A percentile compares a stretch with the other conserved stretches of the same genome.
phyloP scores from a whole-genome alignment of 2,888 invertebrate genomes.

The Timema podura region DNA sequence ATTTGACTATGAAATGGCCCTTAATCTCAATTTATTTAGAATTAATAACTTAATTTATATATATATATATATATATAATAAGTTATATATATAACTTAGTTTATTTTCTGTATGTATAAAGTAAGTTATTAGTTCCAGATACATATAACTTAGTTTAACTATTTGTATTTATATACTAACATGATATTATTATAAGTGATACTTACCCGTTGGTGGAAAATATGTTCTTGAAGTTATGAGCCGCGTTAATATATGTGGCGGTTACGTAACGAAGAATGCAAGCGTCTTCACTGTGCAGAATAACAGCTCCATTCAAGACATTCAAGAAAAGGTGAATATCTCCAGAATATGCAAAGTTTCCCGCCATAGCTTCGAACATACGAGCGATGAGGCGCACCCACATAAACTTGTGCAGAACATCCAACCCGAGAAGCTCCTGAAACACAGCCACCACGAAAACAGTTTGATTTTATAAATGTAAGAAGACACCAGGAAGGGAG shows the following conservation, averaged over 20 bases:
- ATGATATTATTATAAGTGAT: background rate
- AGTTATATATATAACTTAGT: background rate
- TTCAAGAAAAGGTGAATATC: conserved; percentile 97
- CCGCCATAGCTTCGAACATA: conserved; percentile 98
- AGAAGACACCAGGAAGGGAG: too few species aligned
- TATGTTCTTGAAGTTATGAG: conserved; percentile 97
- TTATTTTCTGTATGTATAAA: background rate
- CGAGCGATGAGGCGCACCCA: conserved; percentile 95
- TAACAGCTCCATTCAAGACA: conserved; percentile 93
- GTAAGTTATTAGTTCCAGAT: too few species aligned
- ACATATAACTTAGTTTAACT: too few species aligned
- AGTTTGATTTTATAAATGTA: too few species aligned
- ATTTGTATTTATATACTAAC: too few species aligned
- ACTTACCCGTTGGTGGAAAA: conserved; percentile 90
- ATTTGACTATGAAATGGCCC: too few species aligned
- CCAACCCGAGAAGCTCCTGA: conserved; percentile 82
- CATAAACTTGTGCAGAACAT: conserved; percentile 97
- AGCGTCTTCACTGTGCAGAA: conserved; percentile 95
- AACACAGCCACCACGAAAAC: conserved; percentile 20
- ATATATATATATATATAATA: conserved; percentile 2
- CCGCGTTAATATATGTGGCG: conserved; percentile 96
- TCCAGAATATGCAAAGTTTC: conserved; percentile 93
- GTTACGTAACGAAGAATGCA: conserved; percentile 92
- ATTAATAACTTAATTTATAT: background rate
- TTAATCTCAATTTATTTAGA: background rate